These are phyloP conservation scores for Chrysopilus asiliformis DNA, from an alignment of 2,888 invertebrate genomes.

Conservation along the genomic window DNA sequence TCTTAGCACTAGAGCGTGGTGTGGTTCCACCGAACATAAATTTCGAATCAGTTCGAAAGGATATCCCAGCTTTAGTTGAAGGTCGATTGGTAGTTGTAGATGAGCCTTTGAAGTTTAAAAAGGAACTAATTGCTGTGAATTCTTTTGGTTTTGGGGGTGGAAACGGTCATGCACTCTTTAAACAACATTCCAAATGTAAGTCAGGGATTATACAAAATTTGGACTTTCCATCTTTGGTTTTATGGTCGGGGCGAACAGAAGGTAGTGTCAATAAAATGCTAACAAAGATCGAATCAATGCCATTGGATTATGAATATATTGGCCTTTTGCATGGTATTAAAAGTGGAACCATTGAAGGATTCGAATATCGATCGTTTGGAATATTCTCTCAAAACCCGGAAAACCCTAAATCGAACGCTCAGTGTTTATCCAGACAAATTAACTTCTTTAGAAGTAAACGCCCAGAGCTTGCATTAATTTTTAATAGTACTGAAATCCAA, in stretches of 20 bases:
- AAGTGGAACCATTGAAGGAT: conserved; percentile 44
- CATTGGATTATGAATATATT: conserved; percentile 48
- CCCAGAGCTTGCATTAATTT: conserved; percentile 74
- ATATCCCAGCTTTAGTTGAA: conserved; percentile 46
- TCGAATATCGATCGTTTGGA: conserved; percentile 64
- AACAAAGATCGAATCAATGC: conserved; percentile 45
- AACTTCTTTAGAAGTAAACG: conserved; percentile 47
- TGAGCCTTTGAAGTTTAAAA: conserved; percentile 53
- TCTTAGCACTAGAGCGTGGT: conserved; percentile 69
- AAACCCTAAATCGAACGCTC: conserved; percentile 15
- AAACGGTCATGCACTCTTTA: conserved; percentile 43
- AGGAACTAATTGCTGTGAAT: conserved; percentile 70
- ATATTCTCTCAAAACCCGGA: conserved; percentile 31
- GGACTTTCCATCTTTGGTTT: conserved; percentile 56
- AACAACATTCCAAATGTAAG: conserved; percentile 24
- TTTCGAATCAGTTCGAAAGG: conserved; percentile 48
- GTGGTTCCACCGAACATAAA: conserved; percentile 77
- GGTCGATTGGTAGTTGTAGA: conserved; percentile 58
- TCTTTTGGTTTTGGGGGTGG: conserved; percentile 91
- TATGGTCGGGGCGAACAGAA: conserved; percentile 66
- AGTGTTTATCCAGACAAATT: conserved; percentile 38
- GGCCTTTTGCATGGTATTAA: conserved; percentile 47
- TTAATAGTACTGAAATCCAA: conserved; percentile 75
- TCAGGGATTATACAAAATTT: conserved; percentile 49
- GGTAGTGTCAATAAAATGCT: conserved; percentile 54